These are phyloP conservation scores for Battus philenor DNA, from an alignment of 1,140 invertebrate genomes.

Conservation along the genomic window DNA sequence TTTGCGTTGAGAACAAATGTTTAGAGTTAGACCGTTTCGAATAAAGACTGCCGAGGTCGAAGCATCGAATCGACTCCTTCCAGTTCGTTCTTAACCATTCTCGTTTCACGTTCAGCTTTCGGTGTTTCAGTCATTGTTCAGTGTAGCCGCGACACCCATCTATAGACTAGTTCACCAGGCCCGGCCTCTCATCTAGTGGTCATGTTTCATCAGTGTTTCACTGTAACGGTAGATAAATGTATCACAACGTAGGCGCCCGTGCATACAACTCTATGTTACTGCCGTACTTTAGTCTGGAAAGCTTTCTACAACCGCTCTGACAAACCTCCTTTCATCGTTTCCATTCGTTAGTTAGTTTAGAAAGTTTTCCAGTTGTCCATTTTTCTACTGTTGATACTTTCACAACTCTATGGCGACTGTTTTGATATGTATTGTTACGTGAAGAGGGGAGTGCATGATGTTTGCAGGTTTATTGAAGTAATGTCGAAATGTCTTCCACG, in stretches of 20 bases:
- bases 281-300: conserved; percentile 54
- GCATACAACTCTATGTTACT: conserved; percentile 41
- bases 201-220: conserved; percentile 62
- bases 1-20: conserved; percentile 53
- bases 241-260: conserved; percentile 74
- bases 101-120: conserved; percentile 65
- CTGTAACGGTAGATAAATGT: conserved; percentile 72
- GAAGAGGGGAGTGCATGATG: conserved; percentile 48
- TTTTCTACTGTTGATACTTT: conserved; percentile 32
- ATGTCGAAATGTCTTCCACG: conserved; percentile 63
- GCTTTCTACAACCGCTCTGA: conserved; percentile 53
- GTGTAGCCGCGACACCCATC: conserved; percentile 55
- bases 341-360: conserved; percentile 48
- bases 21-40: conserved; percentile 56
- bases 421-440: conserved; percentile 32
- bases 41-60: conserved; percentile 69
- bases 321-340: conserved; percentile 32
- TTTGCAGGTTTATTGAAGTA: conserved; percentile 35
- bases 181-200: conserved; percentile 63
- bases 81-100: conserved; percentile 46
- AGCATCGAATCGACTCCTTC: conserved; percentile 59
- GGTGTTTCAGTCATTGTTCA: conserved; percentile 62
- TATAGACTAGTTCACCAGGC: conserved; percentile 57
- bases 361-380: conserved; percentile 67
- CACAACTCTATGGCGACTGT: conserved; percentile 20